phyloP scores from a whole-genome alignment of 2,113 vertebrate species.

The Pteronura brasiliensis region DNA sequence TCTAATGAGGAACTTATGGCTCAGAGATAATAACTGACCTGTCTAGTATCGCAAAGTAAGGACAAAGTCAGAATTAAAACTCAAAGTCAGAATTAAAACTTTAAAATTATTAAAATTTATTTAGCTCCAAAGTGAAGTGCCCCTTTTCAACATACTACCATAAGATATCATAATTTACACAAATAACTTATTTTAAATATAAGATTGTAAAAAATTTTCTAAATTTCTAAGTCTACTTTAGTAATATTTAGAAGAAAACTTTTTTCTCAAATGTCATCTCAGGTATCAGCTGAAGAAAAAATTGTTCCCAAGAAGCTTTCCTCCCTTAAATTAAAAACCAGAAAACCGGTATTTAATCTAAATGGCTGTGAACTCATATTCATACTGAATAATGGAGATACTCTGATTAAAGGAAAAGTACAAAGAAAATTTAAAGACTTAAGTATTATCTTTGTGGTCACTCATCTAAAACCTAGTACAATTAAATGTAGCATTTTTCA shows the following conservation, averaged over 20 bases:
- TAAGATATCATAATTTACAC: neutral
- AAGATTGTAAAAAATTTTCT: neutral
- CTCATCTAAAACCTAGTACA: neutral
- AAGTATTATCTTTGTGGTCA: neutral
- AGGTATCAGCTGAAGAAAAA: neutral
- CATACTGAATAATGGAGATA: neutral
- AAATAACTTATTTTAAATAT: constrained; percentile 9
- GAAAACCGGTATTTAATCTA: neutral
- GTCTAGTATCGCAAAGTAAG: neutral
- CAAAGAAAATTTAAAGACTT: constrained; percentile 24
- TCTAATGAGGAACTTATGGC: neutral
- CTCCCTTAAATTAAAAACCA: neutral
- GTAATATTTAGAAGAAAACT: neutral
- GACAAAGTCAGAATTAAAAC: constrained; percentile 16
- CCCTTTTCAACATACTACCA: neutral
- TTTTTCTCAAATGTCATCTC: constrained; percentile 16
- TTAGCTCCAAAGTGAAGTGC: neutral
- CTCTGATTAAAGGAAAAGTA: neutral
- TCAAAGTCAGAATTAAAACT: constrained; percentile 9
- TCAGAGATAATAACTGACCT: neutral
- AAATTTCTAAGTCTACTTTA: neutral
- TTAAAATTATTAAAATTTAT: neutral
- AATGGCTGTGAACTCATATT: neutral
- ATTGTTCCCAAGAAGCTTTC: neutral
- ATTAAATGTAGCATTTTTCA: neutral